Base-by-base conservation (phyloP, 2,888 invertebrate species). In the Epirrhoe tristata region DNA sequence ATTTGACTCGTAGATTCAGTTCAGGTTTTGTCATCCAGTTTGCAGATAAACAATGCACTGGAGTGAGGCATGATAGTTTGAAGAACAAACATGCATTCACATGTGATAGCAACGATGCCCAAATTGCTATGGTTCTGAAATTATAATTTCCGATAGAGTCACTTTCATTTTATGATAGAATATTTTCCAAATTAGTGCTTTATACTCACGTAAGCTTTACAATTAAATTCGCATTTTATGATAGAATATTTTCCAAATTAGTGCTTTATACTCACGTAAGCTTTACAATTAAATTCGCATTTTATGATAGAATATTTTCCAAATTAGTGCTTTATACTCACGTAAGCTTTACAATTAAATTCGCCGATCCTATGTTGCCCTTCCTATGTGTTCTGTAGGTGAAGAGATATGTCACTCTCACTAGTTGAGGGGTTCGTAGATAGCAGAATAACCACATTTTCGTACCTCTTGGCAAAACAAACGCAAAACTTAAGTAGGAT, bases 1-100 rank as follows among this genome's bases (percentile, higher is more conserved):
- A 93, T 74, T 87, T 85, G 1, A 84, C 80, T 10, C 84, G 79
- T 63, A 93, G 80, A 77, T 90, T 89, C 0, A 93, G 81, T 66
- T 88, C 87, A 1, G 77, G 77, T 69, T 93, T 93, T 8, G 88
- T 81, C 87, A 93, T 90, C 93, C 93, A 93, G 62, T 93, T 93
- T 3, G 80, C 77, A 0, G 90, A 88, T 14, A 82, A 83, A 66
- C 93, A 93, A 17, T 93, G 91, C 1, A 85, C 83, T 14, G 87
- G 89, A 0, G 93, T 92, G 0, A 94, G 78, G 58, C 94, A 94
- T 0, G 94, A 93, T 24, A 93, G 73, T 71, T 94, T 91, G 77
- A 92, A 94, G 78, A 93, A 94, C 6, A 94, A 70, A 69, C 94
- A 94, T 0, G 94, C 93, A 61, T 90, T 91, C 10, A 93, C 85